Evolutionary conservation across 2,113 vertebrate genomes (phyloP), one percentile per base, ranked within the genome.

Genomic region (Caracal caracal): DNA sequence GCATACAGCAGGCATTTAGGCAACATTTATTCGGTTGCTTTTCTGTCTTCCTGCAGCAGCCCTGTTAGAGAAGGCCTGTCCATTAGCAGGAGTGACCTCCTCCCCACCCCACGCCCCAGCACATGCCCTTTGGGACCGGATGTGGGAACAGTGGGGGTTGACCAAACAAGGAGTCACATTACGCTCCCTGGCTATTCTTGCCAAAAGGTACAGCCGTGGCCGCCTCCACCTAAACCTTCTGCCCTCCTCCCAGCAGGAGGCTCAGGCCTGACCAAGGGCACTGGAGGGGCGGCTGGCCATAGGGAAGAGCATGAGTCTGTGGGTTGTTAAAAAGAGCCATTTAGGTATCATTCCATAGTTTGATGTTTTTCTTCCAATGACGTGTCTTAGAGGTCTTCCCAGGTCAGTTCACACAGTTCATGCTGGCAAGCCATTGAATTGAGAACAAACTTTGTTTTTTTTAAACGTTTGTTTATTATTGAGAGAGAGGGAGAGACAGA

Each of bases 71-170:
- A 75, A 63, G 30, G 2, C 11, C 73, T 16, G 47, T 33, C 63
- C 26, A 7, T 28, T 35, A 5, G 17, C 35, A 40, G 19, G 33
- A 7, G 59, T 28, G 26, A 81, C 5, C 9, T 56, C 28, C 26
- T 70, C 49, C 61, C 37, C 0, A 33, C 0, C 33, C 10, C 30
- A 47, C 3, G 0, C 61, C 61, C 91, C 19, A 2, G 35, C 11
- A 1, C 33, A 1, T 11, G 37, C 0, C 33, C 11, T 37, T 75
- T 2, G 43, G 59, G 5, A 26, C 75, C 9, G 7, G 13, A 76
- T 10, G 5, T 61, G 40, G 51, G 35, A 10, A 15, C 20, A 37
- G 73, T 2, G 30, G 28, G 37, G 30, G 10, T 11, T 68, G 84
- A 43, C n/a, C 8, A 20, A 76, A 13, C 9, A 26, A 61, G 90